phyloP scores from a whole-genome alignment of 2,797 vertebrate genomes.

The Ctenochaetus hawaiiensis region DNA sequence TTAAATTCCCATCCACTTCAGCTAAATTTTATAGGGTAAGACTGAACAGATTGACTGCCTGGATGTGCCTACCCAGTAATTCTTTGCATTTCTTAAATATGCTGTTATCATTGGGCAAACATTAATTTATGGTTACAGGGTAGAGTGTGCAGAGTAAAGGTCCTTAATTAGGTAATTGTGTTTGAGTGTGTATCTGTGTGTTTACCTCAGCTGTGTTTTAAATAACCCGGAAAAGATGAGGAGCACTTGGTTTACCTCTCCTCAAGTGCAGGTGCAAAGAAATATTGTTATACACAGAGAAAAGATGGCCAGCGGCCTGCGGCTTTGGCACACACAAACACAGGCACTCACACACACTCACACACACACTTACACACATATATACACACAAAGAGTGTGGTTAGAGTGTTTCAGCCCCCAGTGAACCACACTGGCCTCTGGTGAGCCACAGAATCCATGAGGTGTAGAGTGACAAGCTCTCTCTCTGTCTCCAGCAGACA shows the following conservation, averaged over 20 bases:
- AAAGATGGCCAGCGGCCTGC: conserved; percentile 41
- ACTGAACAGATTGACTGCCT: too few species aligned
- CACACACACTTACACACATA: conserved; percentile 9
- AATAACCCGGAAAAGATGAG: background rate
- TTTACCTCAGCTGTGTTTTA: background rate
- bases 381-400: conserved; percentile 69
- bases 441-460: conserved; percentile 81
- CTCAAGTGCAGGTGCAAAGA: conserved; percentile 17
- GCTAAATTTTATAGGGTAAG: too few species aligned
- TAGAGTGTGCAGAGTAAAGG: background rate
- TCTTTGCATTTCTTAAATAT: background rate
- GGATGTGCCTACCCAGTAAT: too few species aligned
- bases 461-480: conserved; percentile 80
- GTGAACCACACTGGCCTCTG: conserved; percentile 86
- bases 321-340: conserved; percentile 53
- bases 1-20: too few species aligned
- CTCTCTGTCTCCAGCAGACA: conserved; percentile 18
- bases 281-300: conserved; percentile 55
- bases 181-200: background rate
- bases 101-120: background rate
- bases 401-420: conserved; percentile 80
- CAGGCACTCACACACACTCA: background rate
- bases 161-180: background rate
- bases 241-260: background rate
- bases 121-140: background rate